Evolutionary conservation across 2,113 vertebrate genomes (phyloP), one percentile per base, ranked within the genome.

Genomic region (Ctenomys sociabilis): DNA sequence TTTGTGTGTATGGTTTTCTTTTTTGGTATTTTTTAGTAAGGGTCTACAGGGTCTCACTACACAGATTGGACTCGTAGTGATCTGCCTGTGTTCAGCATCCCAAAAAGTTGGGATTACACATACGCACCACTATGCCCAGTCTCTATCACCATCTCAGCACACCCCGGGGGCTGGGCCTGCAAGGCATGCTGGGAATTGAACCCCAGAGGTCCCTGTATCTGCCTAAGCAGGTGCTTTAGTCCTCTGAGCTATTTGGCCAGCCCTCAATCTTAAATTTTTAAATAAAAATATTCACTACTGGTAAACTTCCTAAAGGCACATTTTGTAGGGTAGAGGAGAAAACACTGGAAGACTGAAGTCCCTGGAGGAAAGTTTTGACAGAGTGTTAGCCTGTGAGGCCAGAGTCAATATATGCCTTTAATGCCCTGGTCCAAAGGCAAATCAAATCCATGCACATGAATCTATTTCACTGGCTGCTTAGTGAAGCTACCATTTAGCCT

Each of bases 271-370:
- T 72, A 91, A 84, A 91, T n/a, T 45, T 78, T 80, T 40, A 87
- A 94, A 84, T 40, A 91, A 64, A 72, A 4, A 85, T 93, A 95
- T 72, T 14, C 26, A 73, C 70, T n/a, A n/a, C n/a, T n/a, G n/a
- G n/a, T n/a, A n/a, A n/a, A n/a, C n/a, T n/a, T 64, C 35, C 54
- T n/a, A 49, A 37, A 86, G 92, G 45, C 4, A 75, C 37, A 1
- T 57, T 43, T 93, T n/a, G 21, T n/a, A 3, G 72, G 40, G 26
- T 26, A 83, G 68, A 86, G 83, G 88, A 59, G 54, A 61, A 92
- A 37, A 17, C 8, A 59, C 52, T 52, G 59, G 83, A 86, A n/a
- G 17, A 63, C 94, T 92, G 43, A 90, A 94, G 37, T 43, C 30
- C 57, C 61, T 83, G 57, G 45, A 45, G 40, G 52, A 32, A 66